Evolutionary conservation across 2,113 vertebrate species (phyloP), one percentile per base, ranked within the genome.

Genomic region (Pagrus major): DNA sequence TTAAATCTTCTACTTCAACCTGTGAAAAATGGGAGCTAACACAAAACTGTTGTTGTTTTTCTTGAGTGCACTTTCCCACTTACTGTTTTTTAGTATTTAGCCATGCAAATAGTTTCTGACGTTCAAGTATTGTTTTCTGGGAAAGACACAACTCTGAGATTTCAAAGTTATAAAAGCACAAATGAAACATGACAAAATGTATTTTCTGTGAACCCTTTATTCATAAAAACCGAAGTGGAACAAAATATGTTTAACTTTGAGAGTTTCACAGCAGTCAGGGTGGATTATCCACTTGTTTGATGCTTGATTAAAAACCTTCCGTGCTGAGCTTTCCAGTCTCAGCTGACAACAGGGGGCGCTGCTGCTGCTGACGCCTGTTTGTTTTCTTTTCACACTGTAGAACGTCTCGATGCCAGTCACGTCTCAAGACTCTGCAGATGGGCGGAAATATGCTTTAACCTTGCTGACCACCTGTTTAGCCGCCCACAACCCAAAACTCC

Each of bases 401-500:
- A 64, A 21, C 44, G 23, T 61, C 42, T 73, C 18, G 2, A 39
- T 35, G 58, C 35, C 54, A 12, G 49, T 82, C 71, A 55, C 20
- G 16, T 65, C 67, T 42, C 0, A 1, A 52, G 71, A 76, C 15
- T 20, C 42, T 9, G n/a, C 71, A 37, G 64, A 54, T 61, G 70
- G 23, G 37, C 37, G 74, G 84, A 89, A 89, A 82, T 58, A 1
- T 0, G 33, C 79, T 88, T 91, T 85, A 85, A 88, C 86, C 89
- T 76, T 2, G 3, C 52, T 27, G 77, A 44, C 61, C 58, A 20
- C 9, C 12, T 54, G 44, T 76, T 83, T 72, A 67, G 44, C 68
- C 82, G 47, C 91, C 87, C 84, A 88, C 90, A 67, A 20, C 73
- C 68, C 61, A 69, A 83, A 83, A 41, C 49, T 71, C 58, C 70